Percentiles rank a stretch among this genome's conserved stretches.
Evolutionary conservation across 2,888 invertebrate species (phyloP).

Genomic region (Lepidonotus clava): DNA sequence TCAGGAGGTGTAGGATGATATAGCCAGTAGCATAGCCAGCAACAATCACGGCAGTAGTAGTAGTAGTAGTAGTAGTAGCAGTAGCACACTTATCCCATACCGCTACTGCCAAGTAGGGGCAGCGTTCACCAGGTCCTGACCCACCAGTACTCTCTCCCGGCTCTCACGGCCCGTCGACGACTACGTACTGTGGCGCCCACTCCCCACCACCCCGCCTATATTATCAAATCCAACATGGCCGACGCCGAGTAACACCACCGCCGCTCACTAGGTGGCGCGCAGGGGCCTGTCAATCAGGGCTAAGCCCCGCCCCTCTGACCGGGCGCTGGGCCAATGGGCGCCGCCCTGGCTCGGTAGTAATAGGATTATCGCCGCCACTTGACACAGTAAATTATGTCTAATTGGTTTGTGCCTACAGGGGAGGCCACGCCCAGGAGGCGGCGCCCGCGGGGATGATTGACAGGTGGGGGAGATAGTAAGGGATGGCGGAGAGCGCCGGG

Average conservation of each 20-base stretch:
- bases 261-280: constrained; percentile 3
- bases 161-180: not conserved
- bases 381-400: constrained; percentile 33
- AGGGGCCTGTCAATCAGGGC: constrained; percentile 3
- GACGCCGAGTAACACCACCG: not conserved
- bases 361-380: constrained; percentile 30
- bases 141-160: constrained; percentile 1
- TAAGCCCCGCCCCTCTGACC: not conserved
- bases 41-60: too few relatives aligned
- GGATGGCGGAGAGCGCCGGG: not conserved
- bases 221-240: constrained; percentile 46
- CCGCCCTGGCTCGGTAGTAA: not conserved
- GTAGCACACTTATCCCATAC: constrained; percentile 20
- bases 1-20: too few relatives aligned
- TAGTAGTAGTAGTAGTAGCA: too few relatives aligned
- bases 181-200: too few relatives aligned
- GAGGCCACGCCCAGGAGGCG: constrained; percentile 14
- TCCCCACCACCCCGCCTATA: too few relatives aligned
- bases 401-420: not conserved
- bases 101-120: not conserved
- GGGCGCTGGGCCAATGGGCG: not conserved
- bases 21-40: too few relatives aligned
- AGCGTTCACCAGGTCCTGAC: too few relatives aligned
- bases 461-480: not conserved
- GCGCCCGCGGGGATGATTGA: not conserved